Evolutionary conservation across 2,113 vertebrate genomes (phyloP).

Genomic region (Aphelocoma coerulescens): DNA sequence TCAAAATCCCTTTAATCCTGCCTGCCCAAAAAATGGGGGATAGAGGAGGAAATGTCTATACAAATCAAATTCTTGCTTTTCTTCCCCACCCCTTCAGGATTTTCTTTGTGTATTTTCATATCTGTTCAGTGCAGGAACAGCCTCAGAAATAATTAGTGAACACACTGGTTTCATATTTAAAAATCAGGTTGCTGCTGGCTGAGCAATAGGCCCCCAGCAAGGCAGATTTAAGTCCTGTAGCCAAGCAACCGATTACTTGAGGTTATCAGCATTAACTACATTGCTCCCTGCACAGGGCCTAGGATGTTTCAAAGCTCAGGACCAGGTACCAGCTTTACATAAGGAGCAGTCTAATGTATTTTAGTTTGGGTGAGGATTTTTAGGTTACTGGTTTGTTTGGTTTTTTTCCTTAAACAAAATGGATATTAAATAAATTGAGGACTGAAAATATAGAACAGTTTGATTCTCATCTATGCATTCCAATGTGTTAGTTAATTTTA

Average conservation of each 20-base stretch:
- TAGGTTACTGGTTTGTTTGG: neutral
- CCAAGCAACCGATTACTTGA: slow-evolving; percentile 35
- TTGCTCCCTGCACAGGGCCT: neutral
- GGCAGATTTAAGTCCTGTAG: slow-evolving; percentile 14
- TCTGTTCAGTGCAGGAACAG: neutral
- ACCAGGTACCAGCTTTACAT: neutral
- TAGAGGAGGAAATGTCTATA: neutral
- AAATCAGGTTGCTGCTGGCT: neutral
- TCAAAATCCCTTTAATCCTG: neutral
- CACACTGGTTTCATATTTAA: neutral
- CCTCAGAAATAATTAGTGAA: slow-evolving; percentile 16
- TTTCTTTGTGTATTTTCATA: neutral
- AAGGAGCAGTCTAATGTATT: neutral
- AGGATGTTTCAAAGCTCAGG: neutral
- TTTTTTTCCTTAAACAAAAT: neutral
- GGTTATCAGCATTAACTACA: neutral
- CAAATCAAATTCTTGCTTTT: neutral
- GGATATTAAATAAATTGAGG: neutral
- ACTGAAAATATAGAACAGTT: neutral
- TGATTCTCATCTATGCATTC: neutral
- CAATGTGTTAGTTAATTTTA: neutral
- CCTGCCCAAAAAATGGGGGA: neutral
- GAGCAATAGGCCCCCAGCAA: neutral
- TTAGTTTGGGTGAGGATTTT: neutral
- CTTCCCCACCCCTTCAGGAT: neutral